Evolutionary conservation across 2,888 invertebrate species (phyloP), one percentile per base, ranked within the genome.

Genomic region (Nasonia oneida): DNA sequence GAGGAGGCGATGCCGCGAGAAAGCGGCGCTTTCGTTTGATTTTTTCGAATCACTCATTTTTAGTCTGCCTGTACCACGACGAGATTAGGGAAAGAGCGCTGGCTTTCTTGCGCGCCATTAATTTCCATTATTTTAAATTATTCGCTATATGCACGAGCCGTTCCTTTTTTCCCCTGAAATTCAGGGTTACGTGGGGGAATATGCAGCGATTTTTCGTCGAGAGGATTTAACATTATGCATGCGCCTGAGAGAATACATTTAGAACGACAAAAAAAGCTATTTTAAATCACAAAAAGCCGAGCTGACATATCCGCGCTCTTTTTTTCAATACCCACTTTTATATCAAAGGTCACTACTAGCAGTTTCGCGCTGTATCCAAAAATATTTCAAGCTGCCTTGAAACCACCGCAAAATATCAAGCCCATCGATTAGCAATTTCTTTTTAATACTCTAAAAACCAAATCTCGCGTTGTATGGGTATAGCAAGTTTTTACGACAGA

Each of bases 21-120:
- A 81, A 81, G 77, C 64, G 74, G 47, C 64, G 50, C 84, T 84
- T 84, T 84, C 81, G 37, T 70, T 71, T 84, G 37, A 23, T 15
- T 39, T 70, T 83, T 83, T 70, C 33, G 18, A 23, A 61, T 61
- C n/a, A 33, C 1, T 37, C 50, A 18, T n/a, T 53, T 33, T 70
- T 14, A 50, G 50, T 12, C 14, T 50, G 50, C 50, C 50, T 15
- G 3, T 37, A 6, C 6, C 6, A 6, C 42, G 6, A 10, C 42
- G 42, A 42, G 42, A 42, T 53, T 53, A 53, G 53, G 42, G 6
- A 42, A 53, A 15, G 53, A 53, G 53, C 10, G 53, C 10, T 53
- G 14, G 53, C 14, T 53, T 57, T 57, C 57, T 57, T 53, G 53
- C 0, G 4, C 37, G 37, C 0, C 23, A 61, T 15, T 23, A 23